Evolutionary conservation across 1,140 invertebrate genomes (phyloP), one percentile per base, ranked within the genome.

Genomic region (Samia ricini): DNA sequence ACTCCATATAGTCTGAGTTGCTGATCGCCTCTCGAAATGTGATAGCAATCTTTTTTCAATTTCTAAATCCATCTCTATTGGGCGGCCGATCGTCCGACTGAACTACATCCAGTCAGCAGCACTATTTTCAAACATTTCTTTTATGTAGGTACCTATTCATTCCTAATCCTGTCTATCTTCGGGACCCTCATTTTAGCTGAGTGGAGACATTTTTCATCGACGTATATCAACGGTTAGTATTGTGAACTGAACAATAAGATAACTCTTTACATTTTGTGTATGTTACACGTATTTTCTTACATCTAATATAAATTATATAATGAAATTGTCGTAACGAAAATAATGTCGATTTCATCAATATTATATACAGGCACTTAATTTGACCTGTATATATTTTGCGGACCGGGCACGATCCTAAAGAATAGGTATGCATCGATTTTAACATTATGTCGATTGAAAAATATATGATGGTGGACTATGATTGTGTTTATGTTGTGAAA

Each of bases 121-220:
- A 26, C 49, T 26, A 63, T 57, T 63, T 60, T 61, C 50, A 64
- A 64, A 56, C 49, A 59, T 60, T 54, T 55, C 42, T 61, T 66
- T 61, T 57, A 63, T 68, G 42, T 64, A 59, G 23, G 48, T 60
- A 64, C 49, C 56, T 69, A 62, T 69, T 64, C 56, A 60, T 69
- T 61, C 61, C 48, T 62, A 67, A 71, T 67, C 60, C 62, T 62
- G 60, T 64, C 61, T 64, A 61, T 61, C 55, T 56, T 60, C 52
- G 61, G 60, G 61, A 62, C 64, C 62, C 69, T 64, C 65, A 63
- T 67, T 71, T 71, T 55, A 51, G 57, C 61, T 64, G 64, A 71
- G 65, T 62, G 69, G 59, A 64, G 61, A 67, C 63, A 71, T 71
- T 67, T 71, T 66, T 71, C 69, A 67, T 68, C 49, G 63, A 62